Evolutionary conservation across 2,113 vertebrate species (phyloP), one percentile per base, ranked within the genome.

Genomic region (Tiliqua scincoides): DNA sequence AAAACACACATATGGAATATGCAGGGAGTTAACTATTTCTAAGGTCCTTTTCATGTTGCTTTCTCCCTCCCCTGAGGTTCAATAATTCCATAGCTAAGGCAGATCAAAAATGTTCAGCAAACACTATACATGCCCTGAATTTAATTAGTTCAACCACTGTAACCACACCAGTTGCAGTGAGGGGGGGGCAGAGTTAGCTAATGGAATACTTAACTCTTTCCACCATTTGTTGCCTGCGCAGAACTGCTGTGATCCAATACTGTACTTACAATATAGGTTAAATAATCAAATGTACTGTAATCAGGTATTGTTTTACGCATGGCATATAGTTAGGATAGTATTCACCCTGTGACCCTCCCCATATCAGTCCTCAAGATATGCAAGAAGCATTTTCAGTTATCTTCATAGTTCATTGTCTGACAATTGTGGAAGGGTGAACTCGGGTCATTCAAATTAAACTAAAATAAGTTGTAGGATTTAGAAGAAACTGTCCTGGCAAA

Each of bases 21-120:
- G 84, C 65, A 70, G 91, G 30, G 23, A 59, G 32, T 65, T 59
- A 35, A 83, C 77, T 78, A 43, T 85, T 90, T 67, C 67, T 83
- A 84, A 65, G 40, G 37, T 9, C 62, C 57, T 40, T 79, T 65
- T 88, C 43, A 65, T 40, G 79, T 87, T 40, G 88, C 43, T 77
- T 82, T 62, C 62, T 61, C 79, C 85, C 62, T 83, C 61, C 76
- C 54, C 82, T 52, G 87, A 86, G 91, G 75, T 88, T 88, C 73
- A 80, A 1, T 83, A 81, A 86, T 63, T 91, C 90, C 3, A 48
- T 73, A 81, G 76, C 82, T 75, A 57, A 6, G 62, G 77, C 57
- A 72, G 87, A 63, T 90, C 82, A 80, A 32, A 89, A 84, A 70
- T 75, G n/a, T 67, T 62, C 18, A 77, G 76, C 76, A 70, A n/a